A percentile compares a stretch with the other conserved stretches of the same genome.
These are phyloP conservation scores for zebrafish (Danio rerio) DNA, from an alignment of 2,113 vertebrate genomes.

Conservation along the genomic window GRCz12tu NC_133189.1:11538001-11538500, in stretches of 20 bases:
- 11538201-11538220: slow-evolving; percentile 35
- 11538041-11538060: neutral
- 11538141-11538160: slow-evolving; percentile 97
- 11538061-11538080: neutral
- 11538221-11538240: slow-evolving; percentile 56
- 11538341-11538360: slow-evolving; percentile 96
- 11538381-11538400: slow-evolving; percentile 60
- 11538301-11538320: neutral
- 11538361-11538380: slow-evolving; percentile 99
- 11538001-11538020: neutral
- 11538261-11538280: neutral
- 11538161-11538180: slow-evolving; percentile 98
- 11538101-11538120: slow-evolving; percentile 77
- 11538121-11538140: slow-evolving; percentile 95
- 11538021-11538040: too few relatives aligned
- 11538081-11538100: slow-evolving; percentile 6
- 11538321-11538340: slow-evolving; percentile 22
- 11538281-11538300: slow-evolving; percentile 16
- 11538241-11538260: slow-evolving; percentile 59
- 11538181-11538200: slow-evolving; percentile 91
- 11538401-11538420: neutral
- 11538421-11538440: neutral
- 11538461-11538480: neutral
- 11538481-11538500: too few relatives aligned
- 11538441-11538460: neutral